Base-by-base conservation (phyloP, 2,797 vertebrate genomes). In the Dromococcyx pavoninus region DNA sequence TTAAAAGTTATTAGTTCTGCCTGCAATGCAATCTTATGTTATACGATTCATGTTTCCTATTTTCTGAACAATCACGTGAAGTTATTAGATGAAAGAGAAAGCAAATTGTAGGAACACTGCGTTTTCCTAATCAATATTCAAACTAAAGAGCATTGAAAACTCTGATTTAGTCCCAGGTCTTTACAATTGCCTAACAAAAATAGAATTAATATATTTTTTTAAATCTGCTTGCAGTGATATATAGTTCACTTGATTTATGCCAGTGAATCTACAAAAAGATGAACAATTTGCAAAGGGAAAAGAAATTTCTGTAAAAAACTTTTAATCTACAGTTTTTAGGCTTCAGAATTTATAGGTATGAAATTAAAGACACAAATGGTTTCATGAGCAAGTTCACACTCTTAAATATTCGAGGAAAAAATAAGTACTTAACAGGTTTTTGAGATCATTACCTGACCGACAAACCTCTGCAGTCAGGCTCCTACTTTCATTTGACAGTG, bases 391-490 rank as follows among this genome's bases (percentile, higher is more conserved):
- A 86, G 77, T 81, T 65, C 43, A 78, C 0, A 0, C 13, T 46
- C 17, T 46, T 46, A 69, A 9, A n/a, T 54, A 27, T 27, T 30
- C 64, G 25, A 86, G 27, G 11, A n/a, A 39, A n/a, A 41, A 14
- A 19, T 4, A 70, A 10, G 7, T 37, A 17, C 5, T 76, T 27
- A 32, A 1, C 11, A 56, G 15, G 35, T 66, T 77, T 75, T 54
- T 54, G 46, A 75, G 33, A 56, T 6, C 4, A 50, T 67, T 86
- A 17, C 16, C 25, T 9, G 12, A 56, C 9, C 7, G 35, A 58
- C 39, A 76, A n/a, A 12, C 2, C 6, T 18, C 33, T 1, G 0
- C 0, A 1, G 15, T 58, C 43, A 66, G 35, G 23, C 22, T 76
- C 80, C n/a, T 65, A 14, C 43, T 84, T 61, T 50, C 17, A 44